phyloP scores from a whole-genome alignment of 1,140 invertebrate species.

The Ips nitidus region DNA sequence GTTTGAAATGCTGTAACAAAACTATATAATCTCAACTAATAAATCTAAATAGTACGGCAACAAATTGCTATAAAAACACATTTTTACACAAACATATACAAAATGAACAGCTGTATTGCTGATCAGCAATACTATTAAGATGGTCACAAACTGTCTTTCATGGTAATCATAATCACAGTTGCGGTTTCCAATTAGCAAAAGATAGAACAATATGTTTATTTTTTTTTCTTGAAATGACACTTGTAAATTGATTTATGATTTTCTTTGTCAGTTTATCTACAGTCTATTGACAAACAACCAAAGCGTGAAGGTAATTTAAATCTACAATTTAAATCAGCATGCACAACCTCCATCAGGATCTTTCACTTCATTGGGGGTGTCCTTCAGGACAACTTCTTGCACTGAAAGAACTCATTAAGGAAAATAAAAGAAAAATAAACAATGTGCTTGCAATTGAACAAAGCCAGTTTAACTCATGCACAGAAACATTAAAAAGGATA shows the following conservation, averaged over 20 bases:
- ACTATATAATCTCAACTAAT: no score
- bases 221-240: no score
- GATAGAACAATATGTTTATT: no score
- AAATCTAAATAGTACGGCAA: background rate
- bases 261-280: constrained; percentile 5
- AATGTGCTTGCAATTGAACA: background rate
- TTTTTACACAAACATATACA: constrained; percentile 18
- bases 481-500: constrained; percentile 72
- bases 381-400: constrained; percentile 97
- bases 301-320: constrained; percentile 12
- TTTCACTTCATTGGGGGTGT: constrained; percentile 89
- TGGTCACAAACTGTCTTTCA: background rate
- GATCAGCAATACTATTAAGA: constrained; percentile 9
- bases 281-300: constrained; percentile 18
- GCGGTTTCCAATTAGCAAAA: background rate
- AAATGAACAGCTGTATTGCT: constrained; percentile 14
- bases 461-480: constrained; percentile 6
- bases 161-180: background rate
- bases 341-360: constrained; percentile 89
- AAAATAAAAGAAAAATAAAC: constrained; percentile 47
- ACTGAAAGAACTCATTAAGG: constrained; percentile 64
- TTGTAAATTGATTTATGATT: background rate
- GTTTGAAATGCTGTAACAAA: no score
- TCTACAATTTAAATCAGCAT: constrained; percentile 62
- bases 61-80: no score